A percentile compares a stretch with the other conserved stretches of the same genome.
These are phyloP conservation scores for Tubulanus polymorphus DNA, from an alignment of 2,888 invertebrate genomes.

Conservation along the genomic window DNA sequence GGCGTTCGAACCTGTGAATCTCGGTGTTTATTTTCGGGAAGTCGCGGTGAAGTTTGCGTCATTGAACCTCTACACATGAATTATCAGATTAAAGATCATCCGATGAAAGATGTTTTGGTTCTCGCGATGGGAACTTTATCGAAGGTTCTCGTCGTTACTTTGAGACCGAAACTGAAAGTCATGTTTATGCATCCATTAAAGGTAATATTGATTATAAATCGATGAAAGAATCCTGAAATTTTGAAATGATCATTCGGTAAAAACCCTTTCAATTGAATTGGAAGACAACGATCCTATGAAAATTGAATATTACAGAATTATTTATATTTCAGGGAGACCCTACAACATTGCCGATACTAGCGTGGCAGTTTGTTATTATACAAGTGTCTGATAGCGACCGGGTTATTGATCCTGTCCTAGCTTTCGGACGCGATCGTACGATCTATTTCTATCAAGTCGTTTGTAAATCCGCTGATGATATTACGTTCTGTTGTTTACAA, in stretches of 20 bases:
- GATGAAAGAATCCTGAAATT: neutral
- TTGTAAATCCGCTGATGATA: constrained; percentile 43
- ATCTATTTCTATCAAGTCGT: constrained; percentile 78
- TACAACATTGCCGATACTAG: constrained; percentile 79
- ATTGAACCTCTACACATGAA: constrained; percentile 67
- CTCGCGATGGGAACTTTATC: constrained; percentile 92
- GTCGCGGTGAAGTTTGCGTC: constrained; percentile 86
- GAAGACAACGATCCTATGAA: neutral
- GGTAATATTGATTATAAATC: constrained; percentile 52
- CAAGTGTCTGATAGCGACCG: constrained; percentile 59
- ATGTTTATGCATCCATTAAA: constrained; percentile 73
- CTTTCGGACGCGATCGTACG: constrained; percentile 79
- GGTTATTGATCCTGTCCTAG: constrained; percentile 77
- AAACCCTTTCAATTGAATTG: neutral
- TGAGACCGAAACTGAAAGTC: constrained; percentile 72
- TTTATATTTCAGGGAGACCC: constrained; percentile 53
- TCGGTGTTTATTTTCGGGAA: constrained; percentile 87
- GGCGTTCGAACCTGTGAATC: constrained; percentile 85
- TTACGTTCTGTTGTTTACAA: constrained; percentile 58
- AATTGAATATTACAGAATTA: no score
- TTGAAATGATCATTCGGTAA: neutral
- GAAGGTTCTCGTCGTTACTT: constrained; percentile 75
- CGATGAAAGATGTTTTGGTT: constrained; percentile 70
- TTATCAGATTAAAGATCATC: constrained; percentile 59
- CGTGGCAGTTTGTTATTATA: constrained; percentile 87